Evolutionary conservation across 2,113 vertebrate genomes (phyloP).

Genomic region (Ammodytes dubius): DNA sequence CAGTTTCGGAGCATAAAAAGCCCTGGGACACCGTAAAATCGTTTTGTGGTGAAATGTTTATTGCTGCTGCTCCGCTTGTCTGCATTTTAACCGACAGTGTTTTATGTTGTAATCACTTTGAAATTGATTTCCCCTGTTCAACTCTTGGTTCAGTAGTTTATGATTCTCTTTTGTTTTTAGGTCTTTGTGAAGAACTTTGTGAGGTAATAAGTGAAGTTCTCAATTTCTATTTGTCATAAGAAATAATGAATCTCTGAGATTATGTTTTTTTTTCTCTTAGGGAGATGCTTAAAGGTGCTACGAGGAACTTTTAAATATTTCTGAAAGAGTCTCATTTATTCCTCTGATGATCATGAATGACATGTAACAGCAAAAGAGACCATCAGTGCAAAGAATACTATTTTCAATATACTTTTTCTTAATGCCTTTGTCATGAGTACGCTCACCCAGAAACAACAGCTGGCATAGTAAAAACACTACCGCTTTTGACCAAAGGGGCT

Average conservation of each 20-base stretch:
- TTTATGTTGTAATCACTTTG: conserved; percentile 66
- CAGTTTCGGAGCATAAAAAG: neutral
- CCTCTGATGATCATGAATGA: too few species aligned
- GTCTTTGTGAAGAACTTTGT: conserved; percentile 24
- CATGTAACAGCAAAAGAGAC: too few species aligned
- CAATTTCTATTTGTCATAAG: conserved; percentile 4
- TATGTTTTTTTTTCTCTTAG: neutral
- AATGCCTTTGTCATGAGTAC: too few species aligned
- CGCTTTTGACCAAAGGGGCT: too few species aligned
- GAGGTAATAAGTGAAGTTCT: conserved; percentile 35
- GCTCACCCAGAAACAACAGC: too few species aligned
- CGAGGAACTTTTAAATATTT: too few species aligned
- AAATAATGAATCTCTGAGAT: neutral
- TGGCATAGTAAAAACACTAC: too few species aligned
- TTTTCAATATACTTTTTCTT: too few species aligned
- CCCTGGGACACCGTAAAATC: conserved; percentile 21
- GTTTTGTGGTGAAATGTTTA: conserved; percentile 37
- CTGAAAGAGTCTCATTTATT: too few species aligned
- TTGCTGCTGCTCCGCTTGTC: conserved; percentile 41
- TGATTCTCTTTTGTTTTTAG: conserved; percentile 27
- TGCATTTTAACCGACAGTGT: conserved; percentile 49
- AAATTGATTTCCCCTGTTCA: conserved; percentile 62
- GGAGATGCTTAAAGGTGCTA: neutral
- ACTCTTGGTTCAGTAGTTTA: conserved; percentile 34
- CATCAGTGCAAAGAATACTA: too few species aligned